Base-by-base conservation (phyloP, 2,888 invertebrate species). In the Sarcophaga subvicina region DNA sequence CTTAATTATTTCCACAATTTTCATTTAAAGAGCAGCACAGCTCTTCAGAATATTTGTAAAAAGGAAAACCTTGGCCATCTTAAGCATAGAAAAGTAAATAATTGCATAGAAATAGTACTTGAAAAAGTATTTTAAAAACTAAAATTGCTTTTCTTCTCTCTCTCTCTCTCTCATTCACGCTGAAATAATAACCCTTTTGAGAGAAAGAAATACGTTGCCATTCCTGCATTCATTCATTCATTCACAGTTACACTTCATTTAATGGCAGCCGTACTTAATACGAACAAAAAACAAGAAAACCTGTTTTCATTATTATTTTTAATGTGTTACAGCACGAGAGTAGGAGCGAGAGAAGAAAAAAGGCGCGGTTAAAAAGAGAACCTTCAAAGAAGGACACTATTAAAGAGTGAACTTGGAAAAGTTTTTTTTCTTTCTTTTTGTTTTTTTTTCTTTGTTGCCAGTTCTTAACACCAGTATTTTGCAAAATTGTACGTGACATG, bases 21-120 rank as follows among this genome's bases (percentile, higher is more conserved):
- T 37, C 10, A 37, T 37, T 37, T 37, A 37, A 37, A 37, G 37
- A 37, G 37, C 37, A 37, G 2, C 10, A 2, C 0, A 37, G 37
- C 37, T 37, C 37, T 37, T 37, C 37, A 37, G 0, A 37, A 37
- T 8, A 37, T 37, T 37, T 37, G 10, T 37, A 37, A 37, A 37
- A 73, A 5, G 17, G 2, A 45, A 59, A 64, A 71, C 82, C 76
- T 76, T 82, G 82, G 77, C 59, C 70, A 70, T 59, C 37, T 37
- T 80, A 1, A 37, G 63, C 63, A 63, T 37, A 59, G 8, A 17
- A 49, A 63, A 76, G 17, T 8, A 75, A 81, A 69, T 63, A 81
- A 81, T 76, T 70, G 75, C 76, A 59, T 82, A 64, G 70, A 37
- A 37, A 37, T 37, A 37, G 37, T 37, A 76, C 76, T 76, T 76